phyloP scores from a whole-genome alignment of 2,113 vertebrate genomes.

The Indicator maculatus region DNA sequence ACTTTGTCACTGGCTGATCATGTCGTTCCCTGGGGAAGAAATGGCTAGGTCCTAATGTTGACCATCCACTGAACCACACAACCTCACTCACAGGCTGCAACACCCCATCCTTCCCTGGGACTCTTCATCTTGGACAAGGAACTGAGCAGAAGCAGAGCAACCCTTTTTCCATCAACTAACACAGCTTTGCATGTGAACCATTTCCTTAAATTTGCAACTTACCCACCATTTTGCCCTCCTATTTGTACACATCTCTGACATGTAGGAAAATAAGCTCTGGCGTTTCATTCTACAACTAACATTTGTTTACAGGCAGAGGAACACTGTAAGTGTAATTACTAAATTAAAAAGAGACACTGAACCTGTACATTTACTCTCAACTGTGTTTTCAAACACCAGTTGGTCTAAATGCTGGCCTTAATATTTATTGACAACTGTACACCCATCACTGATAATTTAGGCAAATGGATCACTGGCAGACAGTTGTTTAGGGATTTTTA shows the following conservation, averaged over 20 bases:
- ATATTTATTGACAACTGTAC: not conserved
- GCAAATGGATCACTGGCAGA: not conserved
- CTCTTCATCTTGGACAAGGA: not conserved
- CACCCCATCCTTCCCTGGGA: accelerated
- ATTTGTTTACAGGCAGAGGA: not conserved
- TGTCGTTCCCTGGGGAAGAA: accelerated
- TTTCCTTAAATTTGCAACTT: not conserved
- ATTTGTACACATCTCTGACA: not conserved
- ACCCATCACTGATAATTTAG: not conserved
- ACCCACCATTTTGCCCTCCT: not conserved
- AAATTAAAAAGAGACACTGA: not conserved
- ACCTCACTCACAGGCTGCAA: accelerated
- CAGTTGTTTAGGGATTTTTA: accelerated
- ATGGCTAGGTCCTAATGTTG: not conserved
- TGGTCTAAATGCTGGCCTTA: not conserved
- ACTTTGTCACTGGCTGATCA: accelerated
- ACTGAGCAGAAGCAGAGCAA: not conserved
- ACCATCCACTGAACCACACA: accelerated
- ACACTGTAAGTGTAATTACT: not conserved
- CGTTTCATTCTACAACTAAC: not conserved
- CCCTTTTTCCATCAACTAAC: not conserved
- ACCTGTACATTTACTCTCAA: not conserved
- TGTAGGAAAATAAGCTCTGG: not conserved
- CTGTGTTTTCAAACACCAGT: not conserved
- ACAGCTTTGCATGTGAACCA: not conserved